phyloP scores from a whole-genome alignment of 64 coral and sea anemone species.

The Catalaphyllia jardinei region DNA sequence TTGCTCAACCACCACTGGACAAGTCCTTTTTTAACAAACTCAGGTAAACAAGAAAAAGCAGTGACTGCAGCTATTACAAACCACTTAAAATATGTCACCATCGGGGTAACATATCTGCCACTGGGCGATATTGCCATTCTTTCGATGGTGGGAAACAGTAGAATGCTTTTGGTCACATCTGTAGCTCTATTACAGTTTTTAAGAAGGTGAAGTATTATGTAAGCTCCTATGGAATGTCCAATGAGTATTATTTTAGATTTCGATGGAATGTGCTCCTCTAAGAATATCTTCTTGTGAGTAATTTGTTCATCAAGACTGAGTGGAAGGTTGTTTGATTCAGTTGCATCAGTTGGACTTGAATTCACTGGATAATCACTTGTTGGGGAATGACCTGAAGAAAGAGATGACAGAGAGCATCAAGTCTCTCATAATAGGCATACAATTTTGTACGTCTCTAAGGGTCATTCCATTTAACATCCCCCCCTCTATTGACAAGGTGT shows the following conservation, averaged over 20 bases:
- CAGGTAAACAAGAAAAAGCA: constrained; percentile 63
- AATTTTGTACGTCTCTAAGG: too few relatives aligned
- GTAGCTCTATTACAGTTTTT: constrained; percentile 32
- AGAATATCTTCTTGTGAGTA: constrained; percentile 64
- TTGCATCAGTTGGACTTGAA: neutral
- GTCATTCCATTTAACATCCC: too few relatives aligned
- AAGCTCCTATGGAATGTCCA: constrained; percentile 82
- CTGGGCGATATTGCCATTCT: constrained; percentile 91
- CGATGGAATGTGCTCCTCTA: constrained; percentile 46
- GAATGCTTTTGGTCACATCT: constrained; percentile 73
- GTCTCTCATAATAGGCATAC: too few relatives aligned
- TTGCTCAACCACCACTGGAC: constrained; percentile 85
- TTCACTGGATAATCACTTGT: constrained; percentile 23
- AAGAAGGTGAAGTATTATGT: constrained; percentile 68
- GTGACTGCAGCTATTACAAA: constrained; percentile 39
- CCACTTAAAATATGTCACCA: constrained; percentile 90
- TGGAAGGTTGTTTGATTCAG: neutral
- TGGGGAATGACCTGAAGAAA: constrained; percentile 63
- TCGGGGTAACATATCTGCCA: constrained; percentile 72
- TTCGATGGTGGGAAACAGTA: constrained; percentile 95
- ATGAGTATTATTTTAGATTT: constrained; percentile 67
- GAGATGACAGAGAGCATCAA: neutral
- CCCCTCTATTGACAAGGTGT: too few relatives aligned
- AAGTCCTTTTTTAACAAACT: constrained; percentile 47
- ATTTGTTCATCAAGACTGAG: constrained; percentile 64